phyloP scores from a whole-genome alignment of 2,113 vertebrate species.

The Pachyramphus minor region DNA sequence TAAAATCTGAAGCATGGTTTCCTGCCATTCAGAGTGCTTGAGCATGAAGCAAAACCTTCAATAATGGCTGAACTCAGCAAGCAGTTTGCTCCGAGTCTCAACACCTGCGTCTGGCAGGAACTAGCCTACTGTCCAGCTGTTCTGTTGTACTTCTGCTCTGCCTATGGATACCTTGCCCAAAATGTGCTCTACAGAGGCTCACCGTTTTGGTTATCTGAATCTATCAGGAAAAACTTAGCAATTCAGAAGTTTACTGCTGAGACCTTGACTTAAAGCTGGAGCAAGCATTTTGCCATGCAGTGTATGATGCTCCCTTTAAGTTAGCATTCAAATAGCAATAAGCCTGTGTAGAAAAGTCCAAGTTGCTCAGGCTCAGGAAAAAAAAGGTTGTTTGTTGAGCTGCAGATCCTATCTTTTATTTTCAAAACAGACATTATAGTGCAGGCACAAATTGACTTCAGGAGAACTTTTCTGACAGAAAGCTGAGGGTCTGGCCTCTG shows the following conservation, averaged over 20 bases:
- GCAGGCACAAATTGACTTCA: background rate
- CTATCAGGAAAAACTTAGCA: background rate
- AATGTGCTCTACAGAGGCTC: background rate
- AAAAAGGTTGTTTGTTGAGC: background rate
- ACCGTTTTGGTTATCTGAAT: background rate
- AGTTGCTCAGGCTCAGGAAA: background rate
- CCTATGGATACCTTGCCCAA: background rate
- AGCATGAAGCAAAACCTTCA: background rate
- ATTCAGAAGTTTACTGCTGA: background rate
- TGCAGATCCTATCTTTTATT: background rate
- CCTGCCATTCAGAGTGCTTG: background rate
- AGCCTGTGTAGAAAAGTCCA: background rate
- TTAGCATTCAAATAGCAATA: background rate
- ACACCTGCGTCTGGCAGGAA: background rate
- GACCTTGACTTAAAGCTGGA: background rate
- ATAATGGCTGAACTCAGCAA: background rate
- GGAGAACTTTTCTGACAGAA: background rate
- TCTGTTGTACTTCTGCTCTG: background rate
- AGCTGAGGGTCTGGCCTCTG: background rate
- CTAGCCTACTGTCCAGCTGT: background rate
- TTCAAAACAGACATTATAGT: background rate
- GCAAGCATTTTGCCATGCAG: background rate
- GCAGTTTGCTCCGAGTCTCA: background rate
- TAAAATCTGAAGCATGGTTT: background rate
- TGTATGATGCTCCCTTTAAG: background rate